These are phyloP conservation scores for Phaenicophaeus curvirostris DNA, from an alignment of 2,797 vertebrate genomes.

Conservation along the genomic window DNA sequence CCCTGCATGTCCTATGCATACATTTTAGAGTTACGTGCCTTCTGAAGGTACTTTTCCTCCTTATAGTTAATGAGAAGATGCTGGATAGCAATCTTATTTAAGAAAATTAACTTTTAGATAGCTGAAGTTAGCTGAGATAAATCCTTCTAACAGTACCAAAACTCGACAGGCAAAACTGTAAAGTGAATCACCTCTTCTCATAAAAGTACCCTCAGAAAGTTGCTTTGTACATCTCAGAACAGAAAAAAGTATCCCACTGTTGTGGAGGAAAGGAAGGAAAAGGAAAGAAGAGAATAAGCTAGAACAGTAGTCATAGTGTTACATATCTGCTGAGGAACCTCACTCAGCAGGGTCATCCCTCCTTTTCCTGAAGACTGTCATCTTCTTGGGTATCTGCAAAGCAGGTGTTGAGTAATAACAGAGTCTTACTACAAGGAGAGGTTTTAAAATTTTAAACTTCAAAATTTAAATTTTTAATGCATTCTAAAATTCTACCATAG, in stretches of 20 bases:
- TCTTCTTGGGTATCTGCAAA: neutral
- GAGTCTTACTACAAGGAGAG: neutral
- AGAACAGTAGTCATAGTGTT: neutral
- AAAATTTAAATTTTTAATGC: neutral
- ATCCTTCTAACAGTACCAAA: neutral
- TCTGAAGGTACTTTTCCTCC: neutral
- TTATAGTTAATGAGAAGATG: neutral
- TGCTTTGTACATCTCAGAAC: neutral
- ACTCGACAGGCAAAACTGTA: neutral
- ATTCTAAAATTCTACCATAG: neutral
- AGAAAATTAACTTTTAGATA: neutral
- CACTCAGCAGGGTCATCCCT: neutral
- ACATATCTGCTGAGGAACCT: neutral
- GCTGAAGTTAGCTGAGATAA: neutral
- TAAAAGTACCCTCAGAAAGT: neutral
- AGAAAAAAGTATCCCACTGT: neutral
- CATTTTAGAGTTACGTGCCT: neutral
- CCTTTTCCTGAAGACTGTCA: neutral
- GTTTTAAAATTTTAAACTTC: neutral
- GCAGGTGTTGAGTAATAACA: neutral
- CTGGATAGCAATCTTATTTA: neutral
- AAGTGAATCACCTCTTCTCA: neutral
- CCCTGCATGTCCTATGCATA: neutral
- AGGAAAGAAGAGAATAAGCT: neutral
- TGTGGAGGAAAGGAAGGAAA: neutral